Base-by-base conservation (phyloP, 2,797 vertebrate genomes). In the Hydrophis major region DNA sequence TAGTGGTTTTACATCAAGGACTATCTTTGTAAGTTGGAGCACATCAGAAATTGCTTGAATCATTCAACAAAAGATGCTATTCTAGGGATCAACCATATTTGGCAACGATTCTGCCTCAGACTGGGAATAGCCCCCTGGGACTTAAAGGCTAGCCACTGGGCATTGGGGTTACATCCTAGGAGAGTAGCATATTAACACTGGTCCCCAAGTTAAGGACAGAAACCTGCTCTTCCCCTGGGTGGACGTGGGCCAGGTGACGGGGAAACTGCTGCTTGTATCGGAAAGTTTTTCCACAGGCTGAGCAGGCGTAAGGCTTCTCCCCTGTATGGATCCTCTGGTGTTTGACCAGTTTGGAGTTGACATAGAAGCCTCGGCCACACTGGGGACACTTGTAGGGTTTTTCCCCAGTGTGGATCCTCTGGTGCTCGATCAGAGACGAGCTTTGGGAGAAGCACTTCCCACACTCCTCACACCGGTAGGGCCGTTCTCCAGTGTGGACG, bases 261-360 rank as follows among this genome's bases (percentile, higher is more conserved):
- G 92, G 93, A 66, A 95, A 95, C 37, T 95, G 95, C 50, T 94
- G 94, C 57, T 95, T 95, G 90, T 95, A 95, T 22, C 95, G 94
- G 92, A 95, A 95, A 12, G 93, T 92, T 18, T 94, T 92, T 50
- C 93, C 93, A 20, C 93, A 94, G 87, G 90, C 87, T 0, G 92
- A 92, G 60, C 93, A 94, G 87, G 92, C 87, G 0, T 94, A 94
- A 20, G 93, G 93, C 50, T 94, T 94, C 89, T 94, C 93, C 0
- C 93, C 93, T 0, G 93, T 94, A 59, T 94, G 93, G 69, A 94
- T 94, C 28, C 93, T 88, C 87, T 92, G 93, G 53, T 94, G 93
- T 32, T 94, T 94, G 91, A 94, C 87, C 14, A 94, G 89, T 86
- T 94, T 94, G 59, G 93, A 94, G 42, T 94, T 94, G 89, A 94